Percentiles rank a stretch among this genome's conserved stretches.
phyloP scores from a whole-genome alignment of 2,113 vertebrate genomes.

The Tyto alba region DNA sequence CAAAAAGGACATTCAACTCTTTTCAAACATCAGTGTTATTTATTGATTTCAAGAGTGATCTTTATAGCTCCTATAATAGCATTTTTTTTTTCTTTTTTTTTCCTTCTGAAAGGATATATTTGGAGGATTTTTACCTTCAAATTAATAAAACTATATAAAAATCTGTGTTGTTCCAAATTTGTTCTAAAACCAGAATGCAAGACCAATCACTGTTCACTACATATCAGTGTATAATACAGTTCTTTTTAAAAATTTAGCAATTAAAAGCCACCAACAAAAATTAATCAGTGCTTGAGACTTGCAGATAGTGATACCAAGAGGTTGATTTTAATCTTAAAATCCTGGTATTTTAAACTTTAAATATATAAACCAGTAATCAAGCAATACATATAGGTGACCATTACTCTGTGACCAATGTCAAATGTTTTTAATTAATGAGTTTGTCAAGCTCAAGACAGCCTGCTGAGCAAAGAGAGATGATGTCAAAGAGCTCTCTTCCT shows the following conservation, averaged over 20 bases:
- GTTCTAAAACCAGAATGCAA: not conserved
- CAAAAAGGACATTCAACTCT: not conserved
- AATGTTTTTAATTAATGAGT: conserved; percentile 12
- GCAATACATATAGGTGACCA: not conserved
- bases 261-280: not conserved
- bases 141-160: not conserved
- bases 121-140: not conserved
- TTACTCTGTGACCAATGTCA: not conserved
- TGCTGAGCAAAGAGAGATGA: not conserved
- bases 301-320: not conserved
- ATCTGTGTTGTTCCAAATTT: not conserved
- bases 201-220: not conserved
- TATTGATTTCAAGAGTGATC: not conserved
- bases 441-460: not conserved
- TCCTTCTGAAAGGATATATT: not conserved
- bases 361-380: not conserved
- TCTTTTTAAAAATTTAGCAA: not conserved
- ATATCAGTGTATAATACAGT: not conserved
- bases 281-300: not conserved
- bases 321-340: not conserved
- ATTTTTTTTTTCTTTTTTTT: not conserved
- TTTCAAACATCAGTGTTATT: not conserved
- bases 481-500: not conserved
- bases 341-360: not conserved
- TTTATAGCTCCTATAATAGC: not conserved